Percentiles rank a stretch among this genome's conserved stretches.
Conservation (phyloP, 1,140 invertebrate species). For the Procambarus clarkii region DNA sequence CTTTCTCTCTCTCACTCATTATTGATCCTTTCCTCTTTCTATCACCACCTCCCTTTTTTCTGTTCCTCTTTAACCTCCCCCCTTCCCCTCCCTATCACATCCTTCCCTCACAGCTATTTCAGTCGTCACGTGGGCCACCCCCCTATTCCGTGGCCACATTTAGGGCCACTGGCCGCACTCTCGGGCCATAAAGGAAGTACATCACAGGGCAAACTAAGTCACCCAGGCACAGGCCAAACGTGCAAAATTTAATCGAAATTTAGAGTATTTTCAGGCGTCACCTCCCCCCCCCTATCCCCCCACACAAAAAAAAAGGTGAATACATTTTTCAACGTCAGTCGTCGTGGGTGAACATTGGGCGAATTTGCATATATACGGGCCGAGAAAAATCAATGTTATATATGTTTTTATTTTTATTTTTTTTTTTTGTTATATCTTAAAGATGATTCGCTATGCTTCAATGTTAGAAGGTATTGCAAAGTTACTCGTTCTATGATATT, state of each 20-base stretch:
- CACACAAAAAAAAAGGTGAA: not conserved
- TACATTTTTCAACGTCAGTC: constrained; percentile 4
- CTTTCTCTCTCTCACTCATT: not conserved
- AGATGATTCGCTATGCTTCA: too few species aligned
- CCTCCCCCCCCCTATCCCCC: not conserved
- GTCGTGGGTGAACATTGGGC: not conserved
- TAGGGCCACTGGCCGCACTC: not conserved
- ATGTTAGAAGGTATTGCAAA: not conserved
- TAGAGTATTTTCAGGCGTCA: not conserved
- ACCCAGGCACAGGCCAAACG: not conserved
- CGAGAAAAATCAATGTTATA: not conserved
- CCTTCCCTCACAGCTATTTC: not conserved
- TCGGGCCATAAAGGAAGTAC: not conserved
- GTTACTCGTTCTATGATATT: too few species aligned
- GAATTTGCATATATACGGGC: constrained; percentile 1
- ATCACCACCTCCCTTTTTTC: not conserved
- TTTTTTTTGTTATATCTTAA: too few species aligned
- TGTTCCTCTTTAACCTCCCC: not conserved
- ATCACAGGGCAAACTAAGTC: not conserved
- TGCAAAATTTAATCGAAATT: constrained; percentile 10
- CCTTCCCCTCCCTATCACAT: not conserved
- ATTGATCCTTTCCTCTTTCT: not conserved
- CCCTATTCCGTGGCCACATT: not conserved
- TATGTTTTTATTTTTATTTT: not conserved
- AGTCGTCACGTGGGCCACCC: not conserved